These are phyloP conservation scores for Synanthedon vespiformis DNA, from an alignment of 2,888 invertebrate genomes.

Conservation along the genomic window DNA sequence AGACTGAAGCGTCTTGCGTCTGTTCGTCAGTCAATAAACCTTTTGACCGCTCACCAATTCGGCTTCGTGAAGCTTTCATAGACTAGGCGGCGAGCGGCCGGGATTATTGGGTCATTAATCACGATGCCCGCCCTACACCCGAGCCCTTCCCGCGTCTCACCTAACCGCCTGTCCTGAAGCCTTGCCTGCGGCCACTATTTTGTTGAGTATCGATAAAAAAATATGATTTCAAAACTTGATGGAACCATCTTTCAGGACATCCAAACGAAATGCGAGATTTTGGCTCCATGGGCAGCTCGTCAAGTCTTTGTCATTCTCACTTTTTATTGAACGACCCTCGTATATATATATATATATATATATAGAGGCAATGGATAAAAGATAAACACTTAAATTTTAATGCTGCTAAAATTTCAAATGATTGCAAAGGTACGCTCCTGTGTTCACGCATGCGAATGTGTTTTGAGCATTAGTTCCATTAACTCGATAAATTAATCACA, in stretches of 20 bases:
- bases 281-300: no score
- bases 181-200: constrained; percentile 11
- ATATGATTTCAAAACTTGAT: neutral
- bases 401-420: no score
- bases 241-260: no score
- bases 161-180: constrained; percentile 8
- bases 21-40: constrained; percentile 60
- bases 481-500: constrained; percentile 10
- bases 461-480: no score
- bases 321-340: no score
- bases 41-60: constrained; percentile 69
- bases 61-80: constrained; percentile 65
- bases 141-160: constrained; percentile 15
- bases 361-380: no score
- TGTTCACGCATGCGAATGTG: no score
- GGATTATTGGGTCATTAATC: constrained; percentile 70
- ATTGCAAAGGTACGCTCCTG: no score
- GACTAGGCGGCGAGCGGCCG: constrained; percentile 40
- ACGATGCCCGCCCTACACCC: constrained; percentile 28
- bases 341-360: no score
- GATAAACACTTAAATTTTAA: no score
- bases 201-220: constrained; percentile 19
- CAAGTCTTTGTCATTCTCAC: no score
- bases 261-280: no score
- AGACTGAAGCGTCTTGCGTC: constrained; percentile 30